Evolutionary conservation across 2,797 vertebrate genomes (phyloP).

Genomic region (Enteromius argenteus): DNA sequence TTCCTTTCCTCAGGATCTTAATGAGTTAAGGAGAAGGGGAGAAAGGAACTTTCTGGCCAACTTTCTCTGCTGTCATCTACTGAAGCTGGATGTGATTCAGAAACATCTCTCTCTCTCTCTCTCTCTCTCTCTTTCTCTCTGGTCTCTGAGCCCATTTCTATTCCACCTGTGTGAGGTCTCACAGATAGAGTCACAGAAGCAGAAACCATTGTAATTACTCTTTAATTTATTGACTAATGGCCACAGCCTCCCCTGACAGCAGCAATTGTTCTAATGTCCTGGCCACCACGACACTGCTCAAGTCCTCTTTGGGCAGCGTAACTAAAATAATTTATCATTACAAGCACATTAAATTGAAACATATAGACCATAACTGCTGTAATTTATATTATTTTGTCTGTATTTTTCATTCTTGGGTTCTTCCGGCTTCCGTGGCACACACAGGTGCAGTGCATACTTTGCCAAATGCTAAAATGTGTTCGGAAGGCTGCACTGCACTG

Average conservation of each 20-base stretch:
- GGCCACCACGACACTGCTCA: conserved; percentile 58
- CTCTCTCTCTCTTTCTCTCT: conserved; percentile 19
- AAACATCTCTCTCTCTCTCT: conserved; percentile 41
- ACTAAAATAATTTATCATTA: conserved; percentile 88
- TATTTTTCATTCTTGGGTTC: conserved; percentile 60
- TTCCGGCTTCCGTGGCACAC: conserved; percentile 3
- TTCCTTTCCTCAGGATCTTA: conserved; percentile 3
- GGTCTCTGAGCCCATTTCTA: conserved; percentile 76
- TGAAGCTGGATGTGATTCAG: conserved; percentile 46
- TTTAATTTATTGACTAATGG: conserved; percentile 90
- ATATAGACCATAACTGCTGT: conserved; percentile 84
- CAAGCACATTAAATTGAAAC: conserved; percentile 87
- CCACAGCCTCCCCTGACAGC: conserved; percentile 84
- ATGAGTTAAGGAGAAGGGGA: not conserved
- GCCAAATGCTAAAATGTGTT: not conserved
- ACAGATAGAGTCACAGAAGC: conserved; percentile 86
- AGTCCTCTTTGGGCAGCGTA: conserved; percentile 83
- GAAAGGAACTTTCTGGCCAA: conserved; percentile 26
- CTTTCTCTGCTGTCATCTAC: conserved; percentile 20
- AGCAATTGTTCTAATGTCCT: conserved; percentile 82
- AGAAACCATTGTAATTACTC: conserved; percentile 84
- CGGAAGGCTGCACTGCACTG: not conserved
- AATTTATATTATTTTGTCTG: conserved; percentile 85
- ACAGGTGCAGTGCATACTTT: not conserved
- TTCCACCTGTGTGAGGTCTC: conserved; percentile 83